Percentiles rank a stretch among this genome's conserved stretches.
phyloP scores from a whole-genome alignment of 2,888 invertebrate genomes.

The Lithosia quadra region DNA sequence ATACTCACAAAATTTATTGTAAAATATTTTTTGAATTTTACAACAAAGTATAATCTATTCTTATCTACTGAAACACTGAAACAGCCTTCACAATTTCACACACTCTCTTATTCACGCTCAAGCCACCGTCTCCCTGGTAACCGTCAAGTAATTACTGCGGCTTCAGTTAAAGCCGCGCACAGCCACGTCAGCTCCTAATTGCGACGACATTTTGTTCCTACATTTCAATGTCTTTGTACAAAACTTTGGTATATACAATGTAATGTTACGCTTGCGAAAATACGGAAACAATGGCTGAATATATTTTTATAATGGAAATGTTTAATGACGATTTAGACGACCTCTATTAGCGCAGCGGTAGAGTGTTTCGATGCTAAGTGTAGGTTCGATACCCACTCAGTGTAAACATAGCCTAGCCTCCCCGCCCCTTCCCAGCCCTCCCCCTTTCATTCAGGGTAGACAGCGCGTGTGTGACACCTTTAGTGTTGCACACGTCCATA shows the following conservation, averaged over 20 bases:
- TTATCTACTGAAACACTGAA: not conserved
- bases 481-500: too few relatives aligned
- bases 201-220: slow-evolving; percentile 10
- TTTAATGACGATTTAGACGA: not conserved
- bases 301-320: not conserved
- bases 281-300: not conserved
- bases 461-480: too few relatives aligned
- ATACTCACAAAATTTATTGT: too few relatives aligned
- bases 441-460: too few relatives aligned
- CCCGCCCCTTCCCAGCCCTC: too few relatives aligned
- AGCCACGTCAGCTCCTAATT: slow-evolving; percentile 14
- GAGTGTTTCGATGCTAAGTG: too few relatives aligned
- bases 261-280: not conserved
- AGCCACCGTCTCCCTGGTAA: not conserved
- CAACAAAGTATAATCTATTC: too few relatives aligned
- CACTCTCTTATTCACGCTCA: not conserved
- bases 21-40: too few relatives aligned
- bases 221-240: slow-evolving; percentile 1
- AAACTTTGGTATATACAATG: slow-evolving; percentile 9
- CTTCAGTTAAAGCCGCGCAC: slow-evolving; percentile 12
- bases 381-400: too few relatives aligned
- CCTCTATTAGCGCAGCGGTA: too few relatives aligned
- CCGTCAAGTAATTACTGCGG: slow-evolving; percentile 19
- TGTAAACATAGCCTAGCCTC: too few relatives aligned
- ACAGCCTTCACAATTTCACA: not conserved